phyloP scores from a whole-genome alignment of 2,888 invertebrate genomes.

The Byasa hedistus region DNA sequence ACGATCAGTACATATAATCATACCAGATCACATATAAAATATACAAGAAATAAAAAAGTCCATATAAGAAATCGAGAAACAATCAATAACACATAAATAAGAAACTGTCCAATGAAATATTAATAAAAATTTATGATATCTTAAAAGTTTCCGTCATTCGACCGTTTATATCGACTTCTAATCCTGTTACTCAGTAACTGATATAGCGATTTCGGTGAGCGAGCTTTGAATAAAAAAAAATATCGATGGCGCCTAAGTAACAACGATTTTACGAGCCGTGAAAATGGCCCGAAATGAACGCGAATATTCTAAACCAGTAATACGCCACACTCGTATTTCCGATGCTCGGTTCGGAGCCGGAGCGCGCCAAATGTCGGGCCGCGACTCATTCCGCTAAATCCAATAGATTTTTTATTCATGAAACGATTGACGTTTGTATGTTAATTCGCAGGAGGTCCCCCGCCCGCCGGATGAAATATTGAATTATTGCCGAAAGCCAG shows the following conservation, averaged over 20 bases:
- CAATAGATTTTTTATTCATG: constrained; percentile 81
- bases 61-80: too few relatives aligned
- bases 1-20: too few relatives aligned
- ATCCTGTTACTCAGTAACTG: constrained; percentile 16
- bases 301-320: constrained; percentile 37
- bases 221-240: constrained; percentile 19
- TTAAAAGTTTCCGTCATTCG: constrained; percentile 18
- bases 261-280: constrained; percentile 32
- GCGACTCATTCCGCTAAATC: constrained; percentile 76
- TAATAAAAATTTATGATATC: constrained; percentile 25
- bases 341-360: constrained; percentile 53
- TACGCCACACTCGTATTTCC: constrained; percentile 58
- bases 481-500: constrained; percentile 78
- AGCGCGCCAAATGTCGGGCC: constrained; percentile 52
- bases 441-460: constrained; percentile 75
- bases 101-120: constrained; percentile 5
- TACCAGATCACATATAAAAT: too few relatives aligned
- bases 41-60: too few relatives aligned
- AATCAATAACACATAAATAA: constrained; percentile 4
- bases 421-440: constrained; percentile 80
- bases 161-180: constrained; percentile 7
- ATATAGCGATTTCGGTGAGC: constrained; percentile 13
- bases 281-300: constrained; percentile 31
- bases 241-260: constrained; percentile 18
- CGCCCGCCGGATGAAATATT: constrained; percentile 76